Percentiles rank a stretch among this genome's conserved stretches.
These are phyloP conservation scores for Polypedilum vanderplanki DNA, from an alignment of 1,140 invertebrate species.

Conservation along the genomic window DNA sequence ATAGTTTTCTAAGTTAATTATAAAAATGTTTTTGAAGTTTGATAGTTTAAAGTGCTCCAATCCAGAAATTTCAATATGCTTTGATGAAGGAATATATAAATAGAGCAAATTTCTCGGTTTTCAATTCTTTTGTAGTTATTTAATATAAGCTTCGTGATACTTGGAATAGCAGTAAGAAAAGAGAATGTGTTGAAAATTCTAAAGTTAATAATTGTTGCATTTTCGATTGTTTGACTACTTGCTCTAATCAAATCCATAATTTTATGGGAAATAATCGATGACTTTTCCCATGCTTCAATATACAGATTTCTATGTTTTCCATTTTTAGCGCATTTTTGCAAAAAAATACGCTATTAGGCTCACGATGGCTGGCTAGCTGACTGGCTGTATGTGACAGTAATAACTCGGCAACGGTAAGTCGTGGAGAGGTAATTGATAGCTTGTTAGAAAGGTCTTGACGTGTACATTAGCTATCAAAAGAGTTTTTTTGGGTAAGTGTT, in stretches of 20 bases:
- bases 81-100: neutral
- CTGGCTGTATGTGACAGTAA: too few species aligned
- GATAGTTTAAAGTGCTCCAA: too few species aligned
- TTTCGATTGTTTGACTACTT: neutral
- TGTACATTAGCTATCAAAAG: too few species aligned
- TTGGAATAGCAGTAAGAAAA: neutral
- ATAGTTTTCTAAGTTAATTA: too few species aligned
- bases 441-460: too few species aligned
- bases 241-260: neutral
- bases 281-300: neutral
- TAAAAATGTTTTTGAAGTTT: too few species aligned
- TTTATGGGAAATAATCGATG: neutral
- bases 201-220: neutral
- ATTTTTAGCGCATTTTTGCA: neutral
- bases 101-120: neutral
- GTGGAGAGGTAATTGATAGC: too few species aligned
- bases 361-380: too few species aligned
- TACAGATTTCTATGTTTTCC: neutral
- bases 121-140: neutral
- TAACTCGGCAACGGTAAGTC: too few species aligned
- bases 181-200: neutral
- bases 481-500: too few species aligned
- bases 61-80: neutral
- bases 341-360: too few species aligned
- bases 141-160: neutral